These are phyloP conservation scores for Linnaemya vulpina DNA, from an alignment of 2,888 invertebrate genomes.

Conservation along the genomic window DNA sequence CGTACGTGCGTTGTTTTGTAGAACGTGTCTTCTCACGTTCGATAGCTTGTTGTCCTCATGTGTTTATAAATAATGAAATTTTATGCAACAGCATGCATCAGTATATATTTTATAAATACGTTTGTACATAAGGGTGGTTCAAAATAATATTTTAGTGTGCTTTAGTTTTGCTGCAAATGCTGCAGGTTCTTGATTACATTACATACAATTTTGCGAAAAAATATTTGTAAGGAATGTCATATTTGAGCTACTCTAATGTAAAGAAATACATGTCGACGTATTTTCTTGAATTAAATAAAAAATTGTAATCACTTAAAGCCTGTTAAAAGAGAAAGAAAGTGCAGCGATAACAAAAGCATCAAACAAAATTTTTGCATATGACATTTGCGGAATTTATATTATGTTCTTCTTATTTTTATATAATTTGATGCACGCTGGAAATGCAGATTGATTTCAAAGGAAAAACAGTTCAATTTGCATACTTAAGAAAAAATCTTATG, in stretches of 20 bases:
- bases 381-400: slow-evolving; percentile 47
- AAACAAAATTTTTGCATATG: slow-evolving; percentile 47
- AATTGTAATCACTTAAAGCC: slow-evolving; percentile 22
- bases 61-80: slow-evolving; percentile 45
- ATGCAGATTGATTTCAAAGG: slow-evolving; percentile 54
- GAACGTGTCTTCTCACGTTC: slow-evolving; percentile 9
- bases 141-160: background rate
- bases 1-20: slow-evolving; percentile 52
- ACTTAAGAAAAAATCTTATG: slow-evolving; percentile 10
- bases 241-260: slow-evolving; percentile 10
- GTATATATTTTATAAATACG: background rate
- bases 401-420: background rate
- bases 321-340: background rate
- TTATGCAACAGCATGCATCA: slow-evolving; percentile 68
- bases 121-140: slow-evolving; percentile 1
- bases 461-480: slow-evolving; percentile 44
- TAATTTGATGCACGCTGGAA: slow-evolving; percentile 34
- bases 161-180: background rate
- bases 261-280: background rate
- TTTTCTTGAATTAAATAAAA: background rate
- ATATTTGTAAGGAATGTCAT: background rate
- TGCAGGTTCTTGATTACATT: no score
- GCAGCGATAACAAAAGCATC: slow-evolving; percentile 3
- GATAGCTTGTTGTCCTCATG: slow-evolving; percentile 23
- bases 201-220: no score